Evolutionary conservation across 2,888 invertebrate genomes (phyloP).

Genomic region (Scrobipalpa atriplicella): DNA sequence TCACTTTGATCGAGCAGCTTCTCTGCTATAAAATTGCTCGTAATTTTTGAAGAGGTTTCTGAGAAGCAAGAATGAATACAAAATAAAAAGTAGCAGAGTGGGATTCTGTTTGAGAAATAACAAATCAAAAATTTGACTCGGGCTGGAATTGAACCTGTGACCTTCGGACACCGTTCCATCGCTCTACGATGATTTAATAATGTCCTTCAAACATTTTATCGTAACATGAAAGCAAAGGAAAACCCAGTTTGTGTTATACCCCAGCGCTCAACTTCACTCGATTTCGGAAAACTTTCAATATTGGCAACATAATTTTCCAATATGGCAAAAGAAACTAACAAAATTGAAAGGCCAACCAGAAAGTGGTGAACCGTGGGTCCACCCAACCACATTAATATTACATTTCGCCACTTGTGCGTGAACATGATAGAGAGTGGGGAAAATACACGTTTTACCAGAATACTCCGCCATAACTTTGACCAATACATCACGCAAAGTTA

Average conservation of each 20-base stretch:
- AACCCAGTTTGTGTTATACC: neutral
- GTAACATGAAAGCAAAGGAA: no score
- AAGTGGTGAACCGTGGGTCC: neutral
- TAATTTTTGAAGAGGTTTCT: no score
- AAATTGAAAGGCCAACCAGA: neutral
- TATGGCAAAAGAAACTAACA: neutral
- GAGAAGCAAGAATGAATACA: no score
- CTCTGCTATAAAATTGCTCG: no score
- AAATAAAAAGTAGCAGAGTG: no score
- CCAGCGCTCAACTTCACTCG: neutral
- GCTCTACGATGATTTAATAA: no score
- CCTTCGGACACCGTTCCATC: no score
- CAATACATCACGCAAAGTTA: conserved; percentile 7
- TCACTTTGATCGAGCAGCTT: no score
- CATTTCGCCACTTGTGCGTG: conserved; percentile 18
- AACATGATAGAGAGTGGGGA: neutral
- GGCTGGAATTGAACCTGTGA: no score
- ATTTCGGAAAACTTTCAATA: neutral
- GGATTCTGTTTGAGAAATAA: no score
- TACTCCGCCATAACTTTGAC: neutral
- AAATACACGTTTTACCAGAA: neutral
- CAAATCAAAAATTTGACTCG: no score
- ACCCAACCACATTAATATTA: neutral
- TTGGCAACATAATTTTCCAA: neutral
- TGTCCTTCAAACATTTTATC: no score